Evolutionary conservation across 2,888 invertebrate genomes (phyloP), one percentile per base, ranked within the genome.

Genomic region (Drosophila paucipuncta): DNA sequence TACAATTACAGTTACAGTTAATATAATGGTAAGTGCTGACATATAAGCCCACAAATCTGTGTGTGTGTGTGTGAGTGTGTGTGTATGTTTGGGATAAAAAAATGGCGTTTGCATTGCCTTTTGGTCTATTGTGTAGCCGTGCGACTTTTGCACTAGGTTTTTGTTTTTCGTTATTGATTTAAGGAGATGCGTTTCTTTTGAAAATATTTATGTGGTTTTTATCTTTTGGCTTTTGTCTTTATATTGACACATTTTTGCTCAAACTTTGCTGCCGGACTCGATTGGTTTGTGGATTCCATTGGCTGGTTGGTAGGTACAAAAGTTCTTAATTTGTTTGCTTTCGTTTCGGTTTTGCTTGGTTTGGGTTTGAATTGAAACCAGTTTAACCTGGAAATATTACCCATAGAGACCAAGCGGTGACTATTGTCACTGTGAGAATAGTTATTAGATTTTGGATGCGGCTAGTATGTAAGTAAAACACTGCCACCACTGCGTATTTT

Each of bases 221-320:
- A 61, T 33, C 79, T 77, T 70, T 79, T 91, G 91, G 91, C 75
- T 66, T 82, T 92, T 92, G 93, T 91, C 92, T 91, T 89, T 91
- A 92, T 87, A 80, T 91, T 89, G 92, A 92, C 92, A 91, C 83
- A 91, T 92, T 92, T 92, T 92, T 92, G 93, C 92, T 92, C 87
- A 91, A 92, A 93, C 92, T 92, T 92, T 91, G 92, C 93, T 92
- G 92, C 92, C 89, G 91, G 90, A 93, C 92, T 92, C 91, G 91
- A 90, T 92, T 92, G 93, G 91, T 73, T 79, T 60, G 74, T 80
- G 74, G 81, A 78, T 62, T 50, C 73, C 33, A 47, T 75, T 68
- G 59, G 71, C 68, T 74, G 63, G 74, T 78, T 78, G 68, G 71
- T 71, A 71, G 76, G 66, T 73, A 67, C 65, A 63, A 57, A 71